Conservation (phyloP, 2,888 invertebrate species). For the Drosophila prolongata region DNA sequence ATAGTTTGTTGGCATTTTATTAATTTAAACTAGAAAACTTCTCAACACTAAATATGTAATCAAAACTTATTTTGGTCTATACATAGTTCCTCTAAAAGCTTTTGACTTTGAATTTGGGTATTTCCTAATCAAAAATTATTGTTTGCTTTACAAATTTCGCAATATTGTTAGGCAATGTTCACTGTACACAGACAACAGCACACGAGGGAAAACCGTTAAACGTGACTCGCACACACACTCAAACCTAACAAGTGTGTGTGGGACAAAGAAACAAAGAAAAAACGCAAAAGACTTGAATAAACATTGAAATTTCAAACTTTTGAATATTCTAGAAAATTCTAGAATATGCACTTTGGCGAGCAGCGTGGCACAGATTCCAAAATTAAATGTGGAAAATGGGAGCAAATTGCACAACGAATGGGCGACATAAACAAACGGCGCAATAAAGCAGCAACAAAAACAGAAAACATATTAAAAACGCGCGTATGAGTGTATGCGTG, state of each 20-base stretch:
- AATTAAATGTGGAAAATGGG: conserved; percentile 37
- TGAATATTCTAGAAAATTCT: conserved; percentile 19
- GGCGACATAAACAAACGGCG: conserved; percentile 67
- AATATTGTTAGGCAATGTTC: conserved; percentile 16
- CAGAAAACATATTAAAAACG: conserved; percentile 56
- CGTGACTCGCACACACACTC: conserved; percentile 30
- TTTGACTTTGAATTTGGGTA: not conserved
- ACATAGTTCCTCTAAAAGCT: too few relatives aligned
- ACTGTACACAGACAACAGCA: conserved; percentile 9
- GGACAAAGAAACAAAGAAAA: conserved; percentile 21
- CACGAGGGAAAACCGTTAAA: conserved; percentile 13
- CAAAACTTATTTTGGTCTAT: too few relatives aligned
- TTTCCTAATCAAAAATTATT: not conserved
- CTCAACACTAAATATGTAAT: too few relatives aligned
- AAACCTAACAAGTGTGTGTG: conserved; percentile 7
- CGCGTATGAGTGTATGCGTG: conserved; percentile 1
- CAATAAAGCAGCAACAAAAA: conserved; percentile 71
- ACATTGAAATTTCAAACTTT: conserved; percentile 5
- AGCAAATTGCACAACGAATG: conserved; percentile 67
- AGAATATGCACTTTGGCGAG: conserved; percentile 23
- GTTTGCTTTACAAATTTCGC: not conserved
- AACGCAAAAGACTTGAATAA: not conserved
- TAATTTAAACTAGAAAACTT: too few relatives aligned
- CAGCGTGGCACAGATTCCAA: conserved; percentile 41
- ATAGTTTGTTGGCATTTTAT: too few relatives aligned